phyloP scores from a whole-genome alignment of 2,888 invertebrate genomes.

The Artemia sinica region DNA sequence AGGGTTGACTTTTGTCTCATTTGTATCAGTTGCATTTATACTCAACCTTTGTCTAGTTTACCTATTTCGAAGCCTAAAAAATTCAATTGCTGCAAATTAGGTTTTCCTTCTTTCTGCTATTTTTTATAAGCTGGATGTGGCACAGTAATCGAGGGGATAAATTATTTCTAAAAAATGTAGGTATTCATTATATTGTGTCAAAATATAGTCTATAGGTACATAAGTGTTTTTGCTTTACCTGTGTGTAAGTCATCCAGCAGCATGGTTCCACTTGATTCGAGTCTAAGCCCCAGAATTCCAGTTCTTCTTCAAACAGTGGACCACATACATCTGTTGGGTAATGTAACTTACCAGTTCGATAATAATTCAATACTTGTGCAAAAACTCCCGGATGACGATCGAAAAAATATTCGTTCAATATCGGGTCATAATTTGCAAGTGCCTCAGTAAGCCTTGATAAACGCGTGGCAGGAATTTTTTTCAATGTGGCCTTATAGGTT shows the following conservation, averaged over 20 bases:
- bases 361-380: constrained; percentile 91
- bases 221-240: constrained; percentile 39
- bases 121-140: no score
- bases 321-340: constrained; percentile 99
- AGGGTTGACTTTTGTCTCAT: no score
- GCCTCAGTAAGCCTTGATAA: constrained; percentile 87
- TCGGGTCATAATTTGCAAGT: constrained; percentile 95
- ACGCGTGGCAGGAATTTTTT: constrained; percentile 91
- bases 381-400: constrained; percentile 92
- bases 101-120: no score
- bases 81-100: no score
- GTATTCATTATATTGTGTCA: no score
- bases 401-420: constrained; percentile 98
- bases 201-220: no score
- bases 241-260: constrained; percentile 98
- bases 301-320: constrained; percentile 93
- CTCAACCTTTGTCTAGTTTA: no score
- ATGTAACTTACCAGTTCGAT: constrained; percentile 93
- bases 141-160: no score
- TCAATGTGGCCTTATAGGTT: constrained; percentile 84
- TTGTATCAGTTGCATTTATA: no score
- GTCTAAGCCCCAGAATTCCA: constrained; percentile 98
- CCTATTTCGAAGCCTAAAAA: no score
- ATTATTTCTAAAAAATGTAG: no score
- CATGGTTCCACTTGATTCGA: constrained; percentile 99